Evolutionary conservation across 2,888 invertebrate species (phyloP), one percentile per base, ranked within the genome.

Genomic region (Hemicrepidius hirtus): DNA sequence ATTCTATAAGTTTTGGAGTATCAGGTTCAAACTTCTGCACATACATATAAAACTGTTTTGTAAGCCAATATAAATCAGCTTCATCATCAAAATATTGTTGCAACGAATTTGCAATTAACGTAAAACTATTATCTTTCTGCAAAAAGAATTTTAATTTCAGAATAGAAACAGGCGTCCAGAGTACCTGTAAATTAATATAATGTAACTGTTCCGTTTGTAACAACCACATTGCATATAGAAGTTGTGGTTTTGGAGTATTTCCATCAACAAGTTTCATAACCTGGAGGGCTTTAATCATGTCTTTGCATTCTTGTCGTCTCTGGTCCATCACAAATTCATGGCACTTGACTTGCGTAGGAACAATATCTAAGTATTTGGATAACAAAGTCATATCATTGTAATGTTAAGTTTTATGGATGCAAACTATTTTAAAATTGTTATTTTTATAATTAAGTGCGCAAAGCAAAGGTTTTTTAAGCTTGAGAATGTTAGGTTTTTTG

Each of bases 21-120:
- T 94, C 93, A 53, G 88, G 88, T 78, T 91, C 89, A 83, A 93
- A 92, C 78, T 89, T 91, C 46, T 89, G 88, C 2, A 94, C 91
- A 59, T 92, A 90, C 71, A 91, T 91, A 70, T 93, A 92, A 79
- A 97, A 92, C 18, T 91, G 92, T 82, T 93, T 93, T 0, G 94
- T 90, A 55, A 96, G 87, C 95, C 96, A 97, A 87, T 95, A 97
- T 0, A 93, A 91, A 79, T 96, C 95, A 0, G 93, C 91, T 78
- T 94, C 93, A 78, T 92, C 90, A 35, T 93, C 92, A 78, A 93
- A 93, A 69, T 94, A 89, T 78, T 93, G 91, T 71, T 91, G 87
- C 0, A 96, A 86, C 0, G 93, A 91, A 71, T 92, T 90, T 0
- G 92, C 91, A 81, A 95, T 92, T 0, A 91, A 89, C 28, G 91